These are phyloP conservation scores for Dolomedes plantarius DNA, from an alignment of 2,888 invertebrate genomes.

Conservation along the genomic window DNA sequence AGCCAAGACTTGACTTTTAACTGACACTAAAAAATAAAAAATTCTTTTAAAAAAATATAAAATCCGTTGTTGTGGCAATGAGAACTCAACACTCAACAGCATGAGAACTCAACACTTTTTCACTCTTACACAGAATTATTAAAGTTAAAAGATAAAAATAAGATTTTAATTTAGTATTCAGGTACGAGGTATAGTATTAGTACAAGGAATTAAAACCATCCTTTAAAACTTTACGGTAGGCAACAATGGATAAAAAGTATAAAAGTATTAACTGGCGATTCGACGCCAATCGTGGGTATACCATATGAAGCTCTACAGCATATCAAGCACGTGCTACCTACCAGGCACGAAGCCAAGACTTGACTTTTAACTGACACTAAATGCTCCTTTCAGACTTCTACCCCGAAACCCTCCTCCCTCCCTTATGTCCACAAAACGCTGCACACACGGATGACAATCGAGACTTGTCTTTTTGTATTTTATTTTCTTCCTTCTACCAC, in stretches of 20 bases:
- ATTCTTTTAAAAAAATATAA: too few species aligned
- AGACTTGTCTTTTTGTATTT: conserved; percentile 18
- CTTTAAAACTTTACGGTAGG: too few species aligned
- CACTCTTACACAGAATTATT: too few species aligned
- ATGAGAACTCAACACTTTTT: too few species aligned
- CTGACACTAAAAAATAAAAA: conserved; percentile 71
- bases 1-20: conserved; percentile 61
- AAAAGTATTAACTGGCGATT: conserved; percentile 30
- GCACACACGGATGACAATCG: conserved; percentile 51
- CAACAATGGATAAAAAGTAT: too few species aligned
- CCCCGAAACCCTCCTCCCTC: not conserved
- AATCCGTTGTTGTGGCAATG: too few species aligned
- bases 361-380: conserved; percentile 70
- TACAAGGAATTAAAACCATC: too few species aligned
- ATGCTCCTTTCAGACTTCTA: conserved; percentile 38
- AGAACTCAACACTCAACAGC: too few species aligned
- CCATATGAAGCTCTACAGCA: not conserved
- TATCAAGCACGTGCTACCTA: conserved; percentile 59
- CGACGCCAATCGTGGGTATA: conserved; percentile 22
- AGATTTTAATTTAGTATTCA: too few species aligned
- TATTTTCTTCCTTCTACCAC: conserved; percentile 4
- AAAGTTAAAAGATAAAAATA: too few species aligned
- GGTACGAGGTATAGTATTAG: too few species aligned
- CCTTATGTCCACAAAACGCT: conserved; percentile 62
- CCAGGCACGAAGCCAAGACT: conserved; percentile 39